A percentile compares a stretch with the other conserved stretches of the same genome.
phyloP scores from a whole-genome alignment of 2,888 invertebrate genomes.

The Papilio demoleus region DNA sequence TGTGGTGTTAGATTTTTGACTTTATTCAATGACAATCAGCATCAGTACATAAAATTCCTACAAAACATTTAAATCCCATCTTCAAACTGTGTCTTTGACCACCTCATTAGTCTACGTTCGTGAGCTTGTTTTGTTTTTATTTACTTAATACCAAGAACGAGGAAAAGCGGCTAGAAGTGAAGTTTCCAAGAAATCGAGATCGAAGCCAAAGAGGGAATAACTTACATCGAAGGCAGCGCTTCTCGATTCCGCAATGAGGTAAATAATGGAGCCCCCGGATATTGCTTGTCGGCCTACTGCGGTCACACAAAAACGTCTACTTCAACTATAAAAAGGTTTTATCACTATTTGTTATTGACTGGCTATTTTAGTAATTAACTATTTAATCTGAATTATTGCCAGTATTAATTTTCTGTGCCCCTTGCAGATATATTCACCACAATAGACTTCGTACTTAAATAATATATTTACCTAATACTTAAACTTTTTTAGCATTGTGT shows the following conservation, averaged over 20 bases:
- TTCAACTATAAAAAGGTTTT: conserved; percentile 2
- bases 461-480: no score
- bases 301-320: conserved; percentile 11
- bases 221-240: conserved; percentile 33
- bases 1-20: no score
- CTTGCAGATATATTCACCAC: no score
- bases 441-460: no score
- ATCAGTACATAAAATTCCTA: neutral
- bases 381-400: no score
- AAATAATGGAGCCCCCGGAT: conserved; percentile 39
- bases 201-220: conserved; percentile 28
- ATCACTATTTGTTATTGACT: neutral
- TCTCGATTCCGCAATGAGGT: conserved; percentile 34
- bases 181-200: conserved; percentile 25
- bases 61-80: neutral
- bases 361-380: neutral
- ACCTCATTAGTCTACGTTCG: conserved; percentile 13
- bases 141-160: conserved; percentile 25
- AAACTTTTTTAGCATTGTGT: no score
- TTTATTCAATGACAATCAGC: no score
- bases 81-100: conserved; percentile 12
- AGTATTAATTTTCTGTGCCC: no score
- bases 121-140: conserved; percentile 14
- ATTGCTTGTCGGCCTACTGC: conserved; percentile 36
- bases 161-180: conserved; percentile 17